Evolutionary conservation across 2,888 invertebrate species (phyloP).

Genomic region (Scotopteryx bipunctaria): DNA sequence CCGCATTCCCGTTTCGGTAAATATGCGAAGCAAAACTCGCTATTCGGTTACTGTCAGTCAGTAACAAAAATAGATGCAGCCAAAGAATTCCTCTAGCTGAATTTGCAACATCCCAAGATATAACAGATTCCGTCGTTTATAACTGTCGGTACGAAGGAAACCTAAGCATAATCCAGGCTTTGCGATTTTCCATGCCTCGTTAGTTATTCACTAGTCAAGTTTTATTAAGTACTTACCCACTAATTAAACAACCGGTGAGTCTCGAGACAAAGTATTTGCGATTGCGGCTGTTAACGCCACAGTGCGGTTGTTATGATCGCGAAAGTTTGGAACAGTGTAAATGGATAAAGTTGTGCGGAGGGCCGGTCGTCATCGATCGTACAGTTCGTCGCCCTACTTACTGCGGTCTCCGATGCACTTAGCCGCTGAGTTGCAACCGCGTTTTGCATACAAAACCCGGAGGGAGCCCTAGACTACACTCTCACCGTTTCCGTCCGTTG

Average conservation of each 20-base stretch:
- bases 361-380: conserved; percentile 78
- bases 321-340: conserved; percentile 76
- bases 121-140: conserved; percentile 25
- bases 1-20: conserved; percentile 51
- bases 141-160: conserved; percentile 13
- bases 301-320: conserved; percentile 68
- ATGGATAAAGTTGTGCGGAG: conserved; percentile 79
- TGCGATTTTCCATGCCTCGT: conserved; percentile 10
- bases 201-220: conserved; percentile 15
- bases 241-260: conserved; percentile 33
- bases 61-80: conserved; percentile 33
- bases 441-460: conserved; percentile 50
- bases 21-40: conserved; percentile 43
- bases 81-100: conserved; percentile 34
- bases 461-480: conserved; percentile 32
- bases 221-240: conserved; percentile 21
- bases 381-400: conserved; percentile 81
- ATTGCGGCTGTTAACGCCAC: conserved; percentile 30
- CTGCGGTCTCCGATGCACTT: conserved; percentile 74
- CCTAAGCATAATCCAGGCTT: conserved; percentile 2
- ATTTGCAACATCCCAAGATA: conserved; percentile 34
- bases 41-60: conserved; percentile 34
- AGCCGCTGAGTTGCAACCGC: conserved; percentile 62
- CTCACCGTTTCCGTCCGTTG: conserved; percentile 27
- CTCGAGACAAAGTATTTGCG: conserved; percentile 33